These are phyloP conservation scores for Pherbina coryleti DNA, from an alignment of 2,888 invertebrate species.

Conservation along the genomic window DNA sequence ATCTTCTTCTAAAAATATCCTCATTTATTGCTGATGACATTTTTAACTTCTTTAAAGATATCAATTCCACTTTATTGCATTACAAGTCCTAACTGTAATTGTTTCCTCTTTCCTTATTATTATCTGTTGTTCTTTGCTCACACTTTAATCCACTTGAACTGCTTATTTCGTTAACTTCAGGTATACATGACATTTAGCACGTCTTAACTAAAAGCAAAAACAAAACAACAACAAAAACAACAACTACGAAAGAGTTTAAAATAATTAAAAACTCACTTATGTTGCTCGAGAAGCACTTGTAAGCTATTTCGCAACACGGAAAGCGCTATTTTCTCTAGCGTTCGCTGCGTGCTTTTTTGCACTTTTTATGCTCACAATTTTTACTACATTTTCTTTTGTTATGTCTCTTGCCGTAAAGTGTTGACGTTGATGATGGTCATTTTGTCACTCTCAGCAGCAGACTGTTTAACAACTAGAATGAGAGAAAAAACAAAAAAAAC, in stretches of 20 bases:
- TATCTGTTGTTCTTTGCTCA: neutral
- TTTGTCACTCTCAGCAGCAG: neutral
- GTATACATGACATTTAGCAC: no score
- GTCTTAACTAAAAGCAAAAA: neutral
- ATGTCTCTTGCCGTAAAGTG: neutral
- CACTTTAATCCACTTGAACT: no score
- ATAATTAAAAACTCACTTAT: neutral
- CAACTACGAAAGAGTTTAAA: neutral
- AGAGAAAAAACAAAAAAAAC: no score
- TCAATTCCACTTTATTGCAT: neutral
- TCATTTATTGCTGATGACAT: no score
- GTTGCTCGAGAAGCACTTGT: no score
- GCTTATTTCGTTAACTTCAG: no score
- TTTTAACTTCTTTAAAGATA: no score
- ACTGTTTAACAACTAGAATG: no score
- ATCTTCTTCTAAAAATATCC: no score
- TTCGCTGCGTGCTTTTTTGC: no score
- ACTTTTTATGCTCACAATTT: neutral
- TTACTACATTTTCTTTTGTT: neutral
- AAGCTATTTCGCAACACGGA: no score
- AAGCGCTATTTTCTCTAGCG: no score
- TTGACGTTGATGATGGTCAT: conserved; percentile 7
- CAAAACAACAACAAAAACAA: neutral
- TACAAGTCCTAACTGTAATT: neutral
- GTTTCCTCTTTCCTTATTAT: neutral